phyloP scores from a whole-genome alignment of 2,797 vertebrate genomes.

The Malurus leucopterus region DNA sequence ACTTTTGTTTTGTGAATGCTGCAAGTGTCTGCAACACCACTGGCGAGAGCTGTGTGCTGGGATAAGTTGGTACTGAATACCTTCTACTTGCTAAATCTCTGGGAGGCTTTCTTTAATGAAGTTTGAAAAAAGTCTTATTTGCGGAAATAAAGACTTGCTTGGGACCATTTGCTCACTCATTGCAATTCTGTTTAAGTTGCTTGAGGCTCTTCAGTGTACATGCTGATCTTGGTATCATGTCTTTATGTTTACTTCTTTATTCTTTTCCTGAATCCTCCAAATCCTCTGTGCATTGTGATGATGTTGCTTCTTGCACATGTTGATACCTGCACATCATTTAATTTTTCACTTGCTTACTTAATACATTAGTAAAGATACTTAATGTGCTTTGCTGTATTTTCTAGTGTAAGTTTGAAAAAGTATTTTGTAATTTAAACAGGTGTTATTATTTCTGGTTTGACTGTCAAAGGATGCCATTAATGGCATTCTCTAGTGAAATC shows the following conservation, averaged over 20 bases:
- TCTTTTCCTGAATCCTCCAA: neutral
- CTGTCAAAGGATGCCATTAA: neutral
- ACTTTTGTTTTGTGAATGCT: neutral
- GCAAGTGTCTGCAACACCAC: neutral
- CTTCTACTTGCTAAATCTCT: neutral
- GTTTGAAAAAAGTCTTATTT: neutral
- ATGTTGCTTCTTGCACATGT: neutral
- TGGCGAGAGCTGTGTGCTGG: conserved; percentile 21
- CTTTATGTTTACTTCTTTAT: neutral
- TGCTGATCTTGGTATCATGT: neutral
- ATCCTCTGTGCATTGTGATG: neutral
- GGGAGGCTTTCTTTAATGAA: neutral
- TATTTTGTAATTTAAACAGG: neutral
- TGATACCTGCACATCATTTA: neutral
- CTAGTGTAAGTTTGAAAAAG: neutral
- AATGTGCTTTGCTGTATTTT: neutral
- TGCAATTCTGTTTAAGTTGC: neutral
- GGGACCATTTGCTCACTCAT: neutral
- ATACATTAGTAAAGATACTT: neutral
- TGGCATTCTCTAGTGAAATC: neutral
- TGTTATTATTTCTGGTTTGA: neutral
- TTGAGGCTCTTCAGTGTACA: fast-evolving
- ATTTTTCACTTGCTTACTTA: neutral
- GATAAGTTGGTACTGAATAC: neutral
- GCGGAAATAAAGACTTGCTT: neutral